Percentiles rank a stretch among this genome's conserved stretches.
Conservation (phyloP, 1,140 invertebrate species). For the Drosophila leontia region DNA sequence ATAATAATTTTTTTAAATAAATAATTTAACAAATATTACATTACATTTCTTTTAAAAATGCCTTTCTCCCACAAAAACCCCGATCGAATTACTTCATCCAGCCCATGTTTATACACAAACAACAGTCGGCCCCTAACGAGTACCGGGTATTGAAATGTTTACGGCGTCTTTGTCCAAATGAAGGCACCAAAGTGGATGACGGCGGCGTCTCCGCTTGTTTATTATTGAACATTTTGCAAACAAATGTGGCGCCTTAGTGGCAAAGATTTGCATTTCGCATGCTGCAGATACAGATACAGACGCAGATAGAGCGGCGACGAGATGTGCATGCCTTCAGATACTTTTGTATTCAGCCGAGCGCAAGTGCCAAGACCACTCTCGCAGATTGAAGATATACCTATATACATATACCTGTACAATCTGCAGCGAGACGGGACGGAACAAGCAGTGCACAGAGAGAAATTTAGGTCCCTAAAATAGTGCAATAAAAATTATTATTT, state of each 20-base stretch:
- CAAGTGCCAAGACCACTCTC: conserved; percentile 24
- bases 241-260: conserved; percentile 56
- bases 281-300: conserved; percentile 20
- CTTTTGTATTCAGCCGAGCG: conserved; percentile 22
- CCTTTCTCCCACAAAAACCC: background rate
- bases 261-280: conserved; percentile 56
- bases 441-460: conserved; percentile 11
- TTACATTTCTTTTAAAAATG: background rate
- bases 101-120: conserved; percentile 28
- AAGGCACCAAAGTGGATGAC: conserved; percentile 67
- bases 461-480: background rate
- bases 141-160: conserved; percentile 39
- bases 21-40: background rate
- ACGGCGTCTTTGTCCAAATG: conserved; percentile 54
- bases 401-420: conserved; percentile 4
- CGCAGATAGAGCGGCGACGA: conserved; percentile 19
- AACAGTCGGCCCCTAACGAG: conserved; percentile 19
- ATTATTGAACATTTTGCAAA: conserved; percentile 69
- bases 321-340: conserved; percentile 41
- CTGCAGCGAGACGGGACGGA: conserved; percentile 42
- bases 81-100: conserved; percentile 20
- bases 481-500: background rate
- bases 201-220: conserved; percentile 59
- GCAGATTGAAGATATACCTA: conserved; percentile 18
- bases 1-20: background rate